Evolutionary conservation across 2,888 invertebrate species (phyloP), one percentile per base, ranked within the genome.

Genomic region (Parascotia fuliginaria): DNA sequence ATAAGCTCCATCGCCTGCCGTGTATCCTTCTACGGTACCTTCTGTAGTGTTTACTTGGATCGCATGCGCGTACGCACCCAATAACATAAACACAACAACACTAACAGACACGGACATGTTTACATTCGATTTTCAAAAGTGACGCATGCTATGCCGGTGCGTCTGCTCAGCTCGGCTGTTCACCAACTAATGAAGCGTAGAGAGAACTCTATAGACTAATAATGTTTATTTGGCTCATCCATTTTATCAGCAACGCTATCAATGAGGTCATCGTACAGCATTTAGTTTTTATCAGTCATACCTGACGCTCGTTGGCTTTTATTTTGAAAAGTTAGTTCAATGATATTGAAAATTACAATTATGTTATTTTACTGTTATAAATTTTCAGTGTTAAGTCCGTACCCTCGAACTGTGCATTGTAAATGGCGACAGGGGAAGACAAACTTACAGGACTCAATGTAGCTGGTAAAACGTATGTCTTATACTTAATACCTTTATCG

Each of bases 11-110:
- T 83, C 83, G 0, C 42, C 9, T 0, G 74, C 79, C 3, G 53
- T 61, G 1, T 50, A 51, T 0, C 88, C 89, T 36, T 79, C 68
- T 11, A 90, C 70, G n/a, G 60, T 46, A 33, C 91, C 78, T 55
- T 89, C 81, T 0, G 82, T 79, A 0, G 85, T 89, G 5, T 76
- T 79, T 32, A 89, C 89, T 54, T 71, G 74, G 1, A 72, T 9
- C 44, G 46, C 54, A 43, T 75, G 66, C 64, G 64, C 69, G 24
- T 53, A 61, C 64, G 59, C 73, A 68, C 68, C 46, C 39, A 62
- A 32, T 11, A 56, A 42, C 48, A 65, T 32, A 51, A 68, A 56
- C 29, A 76, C 42, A 60, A 59, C 27, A 42, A 46, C 44, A 22
- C 24, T 24, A 24, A 1, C 5, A 3, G 7, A 24, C 24, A 24